phyloP scores from a whole-genome alignment of 2,797 vertebrate genomes.

The Tangara arthus region DNA sequence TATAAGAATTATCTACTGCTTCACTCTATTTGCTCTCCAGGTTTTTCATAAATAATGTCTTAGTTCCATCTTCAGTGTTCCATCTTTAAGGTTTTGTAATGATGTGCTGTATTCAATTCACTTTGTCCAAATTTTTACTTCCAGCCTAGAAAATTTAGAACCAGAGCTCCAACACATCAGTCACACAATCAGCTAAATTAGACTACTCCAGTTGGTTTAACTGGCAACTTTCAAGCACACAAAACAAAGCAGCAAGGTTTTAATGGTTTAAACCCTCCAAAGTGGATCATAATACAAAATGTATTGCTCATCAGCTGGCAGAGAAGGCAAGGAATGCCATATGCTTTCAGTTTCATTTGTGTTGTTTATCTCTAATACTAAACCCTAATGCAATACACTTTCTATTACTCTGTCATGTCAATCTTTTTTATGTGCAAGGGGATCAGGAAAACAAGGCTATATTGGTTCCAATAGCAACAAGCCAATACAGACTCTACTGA shows the following conservation, averaged over 20 bases:
- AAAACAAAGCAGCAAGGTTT: constrained; percentile 59
- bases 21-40: background rate
- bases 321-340: constrained; percentile 39
- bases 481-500: background rate
- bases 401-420: constrained; percentile 41
- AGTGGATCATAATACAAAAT: constrained; percentile 64
- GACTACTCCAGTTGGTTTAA: constrained; percentile 53
- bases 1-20: background rate
- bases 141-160: background rate
- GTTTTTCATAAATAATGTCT: background rate
- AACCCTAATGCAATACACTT: constrained; percentile 36
- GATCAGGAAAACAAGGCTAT: constrained; percentile 29
- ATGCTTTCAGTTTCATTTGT: constrained; percentile 58
- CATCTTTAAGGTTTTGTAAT: background rate
- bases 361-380: constrained; percentile 55
- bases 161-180: constrained; percentile 19
- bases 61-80: background rate
- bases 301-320: constrained; percentile 61
- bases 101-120: background rate
- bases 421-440: constrained; percentile 32
- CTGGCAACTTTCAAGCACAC: constrained; percentile 35
- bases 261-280: constrained; percentile 66
- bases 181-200: constrained; percentile 54
- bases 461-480: background rate
- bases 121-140: background rate